These are phyloP conservation scores for Leptocoma aspasia DNA, from an alignment of 2,113 vertebrate species.

Conservation along the genomic window DNA sequence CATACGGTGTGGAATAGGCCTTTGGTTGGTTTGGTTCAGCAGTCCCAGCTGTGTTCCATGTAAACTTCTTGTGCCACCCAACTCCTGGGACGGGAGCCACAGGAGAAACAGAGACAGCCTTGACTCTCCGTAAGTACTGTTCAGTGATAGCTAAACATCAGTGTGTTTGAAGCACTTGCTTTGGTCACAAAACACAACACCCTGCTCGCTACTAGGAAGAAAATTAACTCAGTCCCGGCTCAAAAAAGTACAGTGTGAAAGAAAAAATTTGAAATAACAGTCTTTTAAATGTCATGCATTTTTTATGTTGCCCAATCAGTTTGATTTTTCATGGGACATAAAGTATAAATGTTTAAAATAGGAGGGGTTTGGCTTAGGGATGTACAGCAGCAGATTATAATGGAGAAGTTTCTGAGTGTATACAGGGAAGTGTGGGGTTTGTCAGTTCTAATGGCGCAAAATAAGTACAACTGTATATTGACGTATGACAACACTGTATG, in stretches of 20 bases:
- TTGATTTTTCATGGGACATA: not conserved
- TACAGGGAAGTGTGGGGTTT: not conserved
- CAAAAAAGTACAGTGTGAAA: not conserved
- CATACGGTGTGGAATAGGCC: too few relatives aligned
- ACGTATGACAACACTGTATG: not conserved
- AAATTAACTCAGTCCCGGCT: not conserved
- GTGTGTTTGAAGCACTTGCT: not conserved
- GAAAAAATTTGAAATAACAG: not conserved
- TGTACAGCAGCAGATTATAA: not conserved
- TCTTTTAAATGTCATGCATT: not conserved
- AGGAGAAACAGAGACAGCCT: not conserved
- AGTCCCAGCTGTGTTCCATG: not conserved
- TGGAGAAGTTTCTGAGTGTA: not conserved
- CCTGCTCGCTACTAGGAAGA: not conserved
- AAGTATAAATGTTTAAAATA: not conserved
- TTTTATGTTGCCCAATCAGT: not conserved
- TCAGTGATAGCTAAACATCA: not conserved
- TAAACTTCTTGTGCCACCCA: not conserved
- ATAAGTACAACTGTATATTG: not conserved
- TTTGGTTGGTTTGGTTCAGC: not conserved
- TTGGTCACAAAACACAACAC: not conserved
- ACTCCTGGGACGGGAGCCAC: rapidly evolving
- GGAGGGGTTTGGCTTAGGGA: not conserved
- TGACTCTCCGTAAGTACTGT: not conserved
- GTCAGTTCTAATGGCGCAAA: not conserved